Evolutionary conservation across 2,113 vertebrate genomes (phyloP).

Genomic region (Chamaetylas fuelleborni): DNA sequence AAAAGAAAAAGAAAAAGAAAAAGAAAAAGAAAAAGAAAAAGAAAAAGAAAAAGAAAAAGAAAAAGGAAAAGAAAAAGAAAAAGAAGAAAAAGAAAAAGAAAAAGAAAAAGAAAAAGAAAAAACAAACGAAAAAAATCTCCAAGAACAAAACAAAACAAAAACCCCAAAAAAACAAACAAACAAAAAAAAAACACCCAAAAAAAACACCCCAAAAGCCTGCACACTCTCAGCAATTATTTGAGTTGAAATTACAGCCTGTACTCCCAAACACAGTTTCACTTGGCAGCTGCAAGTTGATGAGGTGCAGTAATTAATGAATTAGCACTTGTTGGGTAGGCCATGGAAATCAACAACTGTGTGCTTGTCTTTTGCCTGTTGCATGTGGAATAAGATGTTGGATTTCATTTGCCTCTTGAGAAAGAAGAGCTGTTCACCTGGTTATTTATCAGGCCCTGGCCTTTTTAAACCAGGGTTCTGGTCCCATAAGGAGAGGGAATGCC

Average conservation of each 20-base stretch:
- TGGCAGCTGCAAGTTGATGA: neutral
- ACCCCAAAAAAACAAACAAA: no score
- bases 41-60: neutral
- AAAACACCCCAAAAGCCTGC: neutral
- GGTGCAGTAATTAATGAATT: neutral
- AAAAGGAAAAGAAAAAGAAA: no score
- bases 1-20: no score
- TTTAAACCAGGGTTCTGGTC: neutral
- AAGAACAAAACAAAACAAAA: no score
- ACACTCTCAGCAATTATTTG: neutral
- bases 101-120: no score
- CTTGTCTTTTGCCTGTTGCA: neutral
- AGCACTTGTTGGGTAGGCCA: neutral
- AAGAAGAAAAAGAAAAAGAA: no score
- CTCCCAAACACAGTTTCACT: neutral
- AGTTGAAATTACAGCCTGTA: neutral
- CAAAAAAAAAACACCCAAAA: no score
- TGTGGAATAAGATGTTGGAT: neutral
- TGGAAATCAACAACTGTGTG: rapidly evolving
- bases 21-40: no score
- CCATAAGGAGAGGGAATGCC: neutral
- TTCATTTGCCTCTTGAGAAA: neutral
- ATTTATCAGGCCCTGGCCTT: neutral
- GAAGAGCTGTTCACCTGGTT: neutral
- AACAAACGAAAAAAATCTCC: no score